These are phyloP conservation scores for Masticophis lateralis DNA, from an alignment of 2,797 vertebrate species.

Conservation along the genomic window DNA sequence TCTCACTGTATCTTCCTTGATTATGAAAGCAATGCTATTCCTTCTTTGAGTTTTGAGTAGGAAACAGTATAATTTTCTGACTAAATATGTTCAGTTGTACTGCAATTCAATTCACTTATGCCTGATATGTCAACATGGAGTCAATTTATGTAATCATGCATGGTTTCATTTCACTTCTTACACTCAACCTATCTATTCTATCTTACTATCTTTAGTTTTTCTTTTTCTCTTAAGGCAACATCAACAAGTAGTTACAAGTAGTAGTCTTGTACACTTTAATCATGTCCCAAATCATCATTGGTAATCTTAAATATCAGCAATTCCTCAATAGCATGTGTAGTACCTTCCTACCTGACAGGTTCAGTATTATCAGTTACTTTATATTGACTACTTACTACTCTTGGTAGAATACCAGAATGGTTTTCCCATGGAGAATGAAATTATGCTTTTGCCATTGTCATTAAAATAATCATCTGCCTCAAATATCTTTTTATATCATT, in stretches of 20 bases:
- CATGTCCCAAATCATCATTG: not conserved
- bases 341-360: not conserved
- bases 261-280: not conserved
- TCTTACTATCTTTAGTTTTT: not conserved
- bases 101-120: no score
- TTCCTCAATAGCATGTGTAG: not conserved
- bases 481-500: not conserved
- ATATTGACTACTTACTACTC: not conserved
- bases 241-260: not conserved
- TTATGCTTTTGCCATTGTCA: not conserved
- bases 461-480: not conserved
- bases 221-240: not conserved
- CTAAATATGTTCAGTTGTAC: no score
- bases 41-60: no score
- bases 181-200: not conserved
- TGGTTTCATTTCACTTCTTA: not conserved
- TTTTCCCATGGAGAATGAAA: not conserved
- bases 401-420: not conserved
- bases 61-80: no score
- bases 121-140: no score
- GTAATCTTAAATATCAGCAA: not conserved
- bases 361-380: not conserved
- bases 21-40: no score
- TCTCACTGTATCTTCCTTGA: no score
- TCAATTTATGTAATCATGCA: no score